Conservation (phyloP, 1,140 invertebrate genomes). For the Bicyclus anynana region DNA sequence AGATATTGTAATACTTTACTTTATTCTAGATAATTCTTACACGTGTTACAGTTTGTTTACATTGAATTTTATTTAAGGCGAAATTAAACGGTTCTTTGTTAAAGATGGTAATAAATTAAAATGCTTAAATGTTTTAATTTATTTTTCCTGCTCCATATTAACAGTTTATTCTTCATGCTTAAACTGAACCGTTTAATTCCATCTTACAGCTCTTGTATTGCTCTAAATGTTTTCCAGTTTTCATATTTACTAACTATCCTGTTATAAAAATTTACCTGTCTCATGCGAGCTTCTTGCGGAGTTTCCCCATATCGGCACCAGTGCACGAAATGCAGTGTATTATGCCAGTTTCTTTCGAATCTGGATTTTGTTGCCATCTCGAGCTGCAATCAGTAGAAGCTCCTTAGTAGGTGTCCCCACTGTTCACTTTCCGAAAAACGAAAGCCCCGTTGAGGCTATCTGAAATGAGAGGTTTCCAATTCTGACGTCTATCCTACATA, state of each 20-base stretch:
- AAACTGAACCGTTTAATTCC: too few relatives aligned
- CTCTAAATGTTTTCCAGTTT: background rate
- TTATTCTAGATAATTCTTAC: constrained; percentile 2
- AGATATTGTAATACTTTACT: background rate
- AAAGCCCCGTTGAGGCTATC: constrained; percentile 71
- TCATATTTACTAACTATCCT: constrained; percentile 14
- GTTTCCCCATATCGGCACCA: constrained; percentile 83
- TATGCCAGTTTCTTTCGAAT: constrained; percentile 81
- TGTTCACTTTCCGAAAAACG: constrained; percentile 59
- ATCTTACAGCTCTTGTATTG: background rate
- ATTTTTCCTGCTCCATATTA: too few relatives aligned
- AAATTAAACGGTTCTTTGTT: too few relatives aligned
- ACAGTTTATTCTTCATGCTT: too few relatives aligned
- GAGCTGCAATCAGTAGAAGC: constrained; percentile 76
- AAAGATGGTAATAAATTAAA: too few relatives aligned
- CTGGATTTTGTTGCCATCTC: constrained; percentile 76
- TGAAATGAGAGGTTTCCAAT: constrained; percentile 75
- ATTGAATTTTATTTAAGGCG: background rate
- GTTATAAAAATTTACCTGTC: constrained; percentile 80
- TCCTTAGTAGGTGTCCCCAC: constrained; percentile 71
- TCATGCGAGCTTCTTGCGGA: constrained; percentile 79
- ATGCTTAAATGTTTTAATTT: too few relatives aligned
- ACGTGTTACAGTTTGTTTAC: background rate
- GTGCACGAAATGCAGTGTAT: constrained; percentile 83
- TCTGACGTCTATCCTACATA: constrained; percentile 67